Evolutionary conservation across 1,140 invertebrate genomes (phyloP).

Genomic region (Bombus balteatus): DNA sequence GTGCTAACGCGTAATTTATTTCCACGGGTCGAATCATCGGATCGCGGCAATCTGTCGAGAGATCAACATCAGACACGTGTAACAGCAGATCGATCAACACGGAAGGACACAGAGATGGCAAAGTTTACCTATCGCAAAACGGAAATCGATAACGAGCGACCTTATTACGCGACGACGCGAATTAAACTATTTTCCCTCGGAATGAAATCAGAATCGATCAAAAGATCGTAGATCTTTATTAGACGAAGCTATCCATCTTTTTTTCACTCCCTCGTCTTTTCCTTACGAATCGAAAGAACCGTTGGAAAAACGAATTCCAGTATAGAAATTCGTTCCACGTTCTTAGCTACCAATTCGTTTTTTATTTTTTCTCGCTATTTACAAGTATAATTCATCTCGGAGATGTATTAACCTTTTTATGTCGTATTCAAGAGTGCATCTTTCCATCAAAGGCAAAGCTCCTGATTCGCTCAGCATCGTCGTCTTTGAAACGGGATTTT

Average conservation of each 20-base stretch:
- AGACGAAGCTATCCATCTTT: background rate
- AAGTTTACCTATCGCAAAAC: constrained; percentile 15
- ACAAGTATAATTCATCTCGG: too few relatives aligned
- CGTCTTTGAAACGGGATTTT: background rate
- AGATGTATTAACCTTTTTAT: background rate
- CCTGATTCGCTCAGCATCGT: background rate
- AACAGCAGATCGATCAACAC: background rate
- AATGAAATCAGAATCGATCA: background rate
- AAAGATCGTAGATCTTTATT: background rate
- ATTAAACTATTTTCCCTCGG: background rate
- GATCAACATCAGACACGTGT: constrained; percentile 23
- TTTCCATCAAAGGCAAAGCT: constrained; percentile 31
- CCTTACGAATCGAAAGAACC: background rate
- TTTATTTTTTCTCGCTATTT: too few relatives aligned
- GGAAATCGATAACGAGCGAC: constrained; percentile 31
- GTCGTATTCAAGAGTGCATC: constrained; percentile 34
- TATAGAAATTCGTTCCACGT: too few relatives aligned
- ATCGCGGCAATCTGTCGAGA: constrained; percentile 9
- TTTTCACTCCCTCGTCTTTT: too few relatives aligned
- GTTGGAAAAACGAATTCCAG: background rate
- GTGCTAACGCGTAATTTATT: constrained; percentile 18
- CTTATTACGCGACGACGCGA: background rate
- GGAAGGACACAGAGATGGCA: constrained; percentile 3
- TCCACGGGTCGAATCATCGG: constrained; percentile 1
- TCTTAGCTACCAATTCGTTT: too few relatives aligned